Conservation (phyloP, 1,140 invertebrate species). For the Anadara kagoshimensis region DNA sequence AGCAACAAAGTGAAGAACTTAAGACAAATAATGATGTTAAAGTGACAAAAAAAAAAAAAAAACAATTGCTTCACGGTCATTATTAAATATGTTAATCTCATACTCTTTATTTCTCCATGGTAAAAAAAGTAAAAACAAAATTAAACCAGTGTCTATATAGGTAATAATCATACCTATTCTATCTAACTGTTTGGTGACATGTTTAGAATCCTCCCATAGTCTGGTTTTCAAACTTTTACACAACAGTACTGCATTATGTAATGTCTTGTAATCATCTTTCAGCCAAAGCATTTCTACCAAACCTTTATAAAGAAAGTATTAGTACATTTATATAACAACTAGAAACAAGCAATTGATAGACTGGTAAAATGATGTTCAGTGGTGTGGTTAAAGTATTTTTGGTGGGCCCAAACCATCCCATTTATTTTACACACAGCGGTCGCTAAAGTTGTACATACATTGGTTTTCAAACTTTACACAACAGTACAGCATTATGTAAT, state of each 20-base stretch:
- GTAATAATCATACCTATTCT: slow-evolving; percentile 78
- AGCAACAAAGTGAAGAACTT: too few species aligned
- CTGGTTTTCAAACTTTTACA: slow-evolving; percentile 81
- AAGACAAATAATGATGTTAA: too few species aligned
- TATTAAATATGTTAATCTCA: too few species aligned
- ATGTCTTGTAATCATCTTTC: slow-evolving; percentile 62
- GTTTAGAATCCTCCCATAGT: slow-evolving; percentile 85
- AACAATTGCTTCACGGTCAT: too few species aligned
- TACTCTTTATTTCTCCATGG: neutral
- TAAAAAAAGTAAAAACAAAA: neutral
- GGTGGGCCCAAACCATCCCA: too few species aligned
- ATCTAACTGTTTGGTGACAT: slow-evolving; percentile 82
- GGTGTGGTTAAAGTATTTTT: too few species aligned
- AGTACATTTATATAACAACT: neutral
- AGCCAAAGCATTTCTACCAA: slow-evolving; percentile 71
- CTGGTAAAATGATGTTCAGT: too few species aligned
- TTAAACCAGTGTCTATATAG: neutral
- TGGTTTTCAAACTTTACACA: slow-evolving; percentile 81
- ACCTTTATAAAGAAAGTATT: slow-evolving; percentile 57
- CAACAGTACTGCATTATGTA: slow-evolving; percentile 79
- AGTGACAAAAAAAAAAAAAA: too few species aligned
- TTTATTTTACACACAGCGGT: too few species aligned
- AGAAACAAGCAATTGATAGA: too few species aligned
- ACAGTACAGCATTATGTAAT: slow-evolving; percentile 78
- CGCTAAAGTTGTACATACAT: too few species aligned